Evolutionary conservation across 2,888 invertebrate species (phyloP), one percentile per base, ranked within the genome.

Genomic region (Harmothoe impar): DNA sequence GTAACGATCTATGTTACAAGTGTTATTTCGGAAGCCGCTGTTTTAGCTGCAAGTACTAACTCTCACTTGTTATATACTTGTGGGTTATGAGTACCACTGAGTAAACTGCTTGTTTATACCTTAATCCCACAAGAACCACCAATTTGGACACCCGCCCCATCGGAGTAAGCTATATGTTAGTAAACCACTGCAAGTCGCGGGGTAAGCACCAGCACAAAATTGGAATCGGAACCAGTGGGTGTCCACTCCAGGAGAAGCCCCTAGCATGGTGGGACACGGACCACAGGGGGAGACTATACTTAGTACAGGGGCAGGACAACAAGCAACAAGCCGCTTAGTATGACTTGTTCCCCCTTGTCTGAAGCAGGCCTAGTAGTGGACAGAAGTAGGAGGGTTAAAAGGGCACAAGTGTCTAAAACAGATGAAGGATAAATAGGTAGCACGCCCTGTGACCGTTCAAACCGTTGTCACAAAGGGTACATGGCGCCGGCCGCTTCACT

Each of bases 401-500:
- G 29, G 29, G 31, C 7, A 31, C 0, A 77, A 31, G 3, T n/a
- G 0, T 33, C 33, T 35, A 35, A 35, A 29, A 77, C 5, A 31
- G 77, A 31, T 15, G 43, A 35, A 81, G 25, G 81, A 81, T 17
- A 81, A 43, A 81, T 33, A 81, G 35, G 43, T 17, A 25, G 43
- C 81, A 81, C 81, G 31, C 81, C 81, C 15, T 43, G 81, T 81
- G 81, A 33, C 81, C 5, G 43, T 23, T 72, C 62, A 62, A 62
- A 20, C 62, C 62, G 81, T n/a, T 12, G 81, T 81, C 81, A 81
- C 81, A 43, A 77, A 35, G 31, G n/a, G 43, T 35, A 35, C 43
- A 29, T 23, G 5, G 0, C 15, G 81, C 43, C 81, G 81, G 81
- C 81, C 25, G 81, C 81, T 81, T 86, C 86, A 86, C 86, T 86